Percentiles rank a stretch among this genome's conserved stretches.
phyloP scores from a whole-genome alignment of 2,113 vertebrate genomes.

The Manacus vitellinus region DNA sequence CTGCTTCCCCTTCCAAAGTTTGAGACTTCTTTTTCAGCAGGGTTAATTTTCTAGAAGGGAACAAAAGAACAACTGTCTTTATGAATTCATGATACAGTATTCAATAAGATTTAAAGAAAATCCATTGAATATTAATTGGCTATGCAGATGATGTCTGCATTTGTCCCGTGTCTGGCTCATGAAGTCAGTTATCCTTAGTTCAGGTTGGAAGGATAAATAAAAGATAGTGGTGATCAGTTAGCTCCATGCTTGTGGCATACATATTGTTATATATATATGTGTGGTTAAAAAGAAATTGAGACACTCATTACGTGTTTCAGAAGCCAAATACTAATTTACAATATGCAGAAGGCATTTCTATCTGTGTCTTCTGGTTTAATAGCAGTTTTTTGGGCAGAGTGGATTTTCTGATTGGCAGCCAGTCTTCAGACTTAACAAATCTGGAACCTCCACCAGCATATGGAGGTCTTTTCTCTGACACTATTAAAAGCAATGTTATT shows the following conservation, averaged over 20 bases:
- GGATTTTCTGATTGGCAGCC: background rate
- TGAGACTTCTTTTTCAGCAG: background rate
- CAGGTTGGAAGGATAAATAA: background rate
- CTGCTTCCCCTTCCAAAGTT: background rate
- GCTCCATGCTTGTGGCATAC: background rate
- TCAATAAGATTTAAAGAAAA: background rate
- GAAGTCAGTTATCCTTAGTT: background rate
- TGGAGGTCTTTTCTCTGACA: background rate
- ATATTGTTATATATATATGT: background rate
- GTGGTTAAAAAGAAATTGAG: background rate
- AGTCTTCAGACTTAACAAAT: background rate
- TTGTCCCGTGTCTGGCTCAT: background rate
- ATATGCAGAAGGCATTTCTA: background rate
- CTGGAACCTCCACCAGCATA: background rate
- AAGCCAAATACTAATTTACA: background rate
- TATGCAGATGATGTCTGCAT: background rate
- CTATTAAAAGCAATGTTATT: background rate
- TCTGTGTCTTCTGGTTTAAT: background rate
- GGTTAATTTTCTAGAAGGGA: background rate
- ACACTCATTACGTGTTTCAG: rapidly evolving
- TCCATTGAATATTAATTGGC: background rate
- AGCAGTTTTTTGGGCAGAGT: background rate
- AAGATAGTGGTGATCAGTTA: background rate
- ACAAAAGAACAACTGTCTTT: background rate
- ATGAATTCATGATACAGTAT: background rate